Conservation (phyloP, 2,113 vertebrate species). For the pig (Sus scrofa) region T2T-Sscrofa CM000826.6:85058001-85058500, state of each 20-base stretch:
- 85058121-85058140: background rate
- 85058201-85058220: background rate
- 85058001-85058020: background rate
- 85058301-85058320: background rate
- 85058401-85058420: background rate
- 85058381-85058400: background rate
- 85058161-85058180: background rate
- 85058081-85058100: background rate
- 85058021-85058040: background rate
- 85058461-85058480: background rate
- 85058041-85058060: background rate
- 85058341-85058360: background rate
- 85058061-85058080: background rate
- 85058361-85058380: conserved; percentile 1
- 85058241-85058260: background rate
- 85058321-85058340: background rate
- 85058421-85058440: background rate
- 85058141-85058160: background rate
- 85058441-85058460: background rate
- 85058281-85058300: background rate
- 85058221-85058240: background rate
- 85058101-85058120: background rate
- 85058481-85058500: background rate
- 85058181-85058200: background rate
- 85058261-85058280: background rate